Evolutionary conservation across 2,113 vertebrate genomes (phyloP).

Genomic region (Nycticorax nycticorax): DNA sequence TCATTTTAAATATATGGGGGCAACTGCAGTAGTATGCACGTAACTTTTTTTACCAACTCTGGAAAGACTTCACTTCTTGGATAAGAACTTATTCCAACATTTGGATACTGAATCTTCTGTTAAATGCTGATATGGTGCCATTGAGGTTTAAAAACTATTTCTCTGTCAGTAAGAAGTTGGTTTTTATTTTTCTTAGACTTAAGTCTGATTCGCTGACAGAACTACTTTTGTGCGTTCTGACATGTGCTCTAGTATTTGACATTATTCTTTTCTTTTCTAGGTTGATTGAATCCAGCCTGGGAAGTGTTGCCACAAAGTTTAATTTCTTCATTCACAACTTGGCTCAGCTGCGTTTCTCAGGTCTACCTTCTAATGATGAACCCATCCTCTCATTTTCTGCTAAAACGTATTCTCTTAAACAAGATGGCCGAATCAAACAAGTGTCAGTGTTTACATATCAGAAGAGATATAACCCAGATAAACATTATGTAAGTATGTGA

Average conservation of each 20-base stretch:
- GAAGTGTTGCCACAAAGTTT: conserved; percentile 97
- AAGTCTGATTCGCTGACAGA: not conserved
- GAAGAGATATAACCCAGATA: conserved; percentile 98
- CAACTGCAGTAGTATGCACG: not conserved
- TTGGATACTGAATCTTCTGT: not conserved
- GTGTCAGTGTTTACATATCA: conserved; percentile 95
- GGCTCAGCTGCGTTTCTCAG: conserved; percentile 94
- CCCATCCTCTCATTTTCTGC: conserved; percentile 95
- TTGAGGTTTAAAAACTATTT: not conserved
- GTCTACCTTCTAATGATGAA: conserved; percentile 92
- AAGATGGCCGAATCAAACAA: conserved; percentile 90
- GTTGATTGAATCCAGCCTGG: conserved; percentile 95
- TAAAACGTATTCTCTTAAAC: conserved; percentile 91
- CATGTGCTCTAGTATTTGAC: not conserved
- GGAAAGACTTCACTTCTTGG: not conserved
- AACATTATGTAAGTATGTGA: conserved; percentile 89
- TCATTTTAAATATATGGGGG: not conserved
- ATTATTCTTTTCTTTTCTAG: conserved; percentile 63
- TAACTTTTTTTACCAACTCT: not conserved
- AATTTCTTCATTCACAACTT: conserved; percentile 99
- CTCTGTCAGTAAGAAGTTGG: not conserved
- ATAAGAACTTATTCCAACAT: not conserved
- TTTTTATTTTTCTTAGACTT: not conserved
- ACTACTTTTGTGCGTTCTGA: not conserved
- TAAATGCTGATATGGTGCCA: not conserved